Percentiles rank a stretch among this genome's conserved stretches.
These are phyloP conservation scores for Cephus nigrinus DNA, from an alignment of 2,888 invertebrate species.

Conservation along the genomic window DNA sequence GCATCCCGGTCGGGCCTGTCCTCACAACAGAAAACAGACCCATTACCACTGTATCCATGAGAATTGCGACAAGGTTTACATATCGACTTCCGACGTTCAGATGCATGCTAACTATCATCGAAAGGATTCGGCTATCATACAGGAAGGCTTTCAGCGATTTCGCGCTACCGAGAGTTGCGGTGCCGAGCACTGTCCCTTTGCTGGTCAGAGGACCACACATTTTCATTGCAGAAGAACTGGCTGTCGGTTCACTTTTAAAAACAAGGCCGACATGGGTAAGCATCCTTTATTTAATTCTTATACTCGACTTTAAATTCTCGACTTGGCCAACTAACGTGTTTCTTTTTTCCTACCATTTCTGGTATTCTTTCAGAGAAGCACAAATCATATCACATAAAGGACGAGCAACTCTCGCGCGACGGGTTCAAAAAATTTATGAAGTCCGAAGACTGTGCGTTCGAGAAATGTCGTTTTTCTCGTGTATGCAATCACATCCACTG, in stretches of 20 bases:
- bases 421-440: slow-evolving; percentile 99
- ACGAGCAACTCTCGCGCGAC: slow-evolving; percentile 93
- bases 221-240: slow-evolving; percentile 94
- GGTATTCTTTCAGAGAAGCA: slow-evolving; percentile 85
- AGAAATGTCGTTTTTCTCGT: slow-evolving; percentile 91
- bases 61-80: slow-evolving; percentile 94
- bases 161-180: slow-evolving; percentile 96
- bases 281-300: slow-evolving; percentile 28
- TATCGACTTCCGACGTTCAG: slow-evolving; percentile 98
- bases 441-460: slow-evolving; percentile 92
- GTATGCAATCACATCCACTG: slow-evolving; percentile 99
- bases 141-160: slow-evolving; percentile 97
- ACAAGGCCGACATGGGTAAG: slow-evolving; percentile 99
- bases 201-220: slow-evolving; percentile 95
- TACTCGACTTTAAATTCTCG: not conserved
- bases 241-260: slow-evolving; percentile 97
- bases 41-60: slow-evolving; percentile 98
- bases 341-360: slow-evolving; percentile 10
- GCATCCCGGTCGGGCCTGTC: slow-evolving; percentile 79
- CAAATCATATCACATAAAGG: slow-evolving; percentile 97
- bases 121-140: slow-evolving; percentile 96
- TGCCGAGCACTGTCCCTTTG: slow-evolving; percentile 90
- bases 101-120: slow-evolving; percentile 99
- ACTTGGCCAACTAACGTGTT: slow-evolving; percentile 11
- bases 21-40: slow-evolving; percentile 93